Percentiles rank a stretch among this genome's conserved stretches.
These are phyloP conservation scores for Sitophilus oryzae DNA, from an alignment of 1,140 invertebrate genomes.

Conservation along the genomic window DNA sequence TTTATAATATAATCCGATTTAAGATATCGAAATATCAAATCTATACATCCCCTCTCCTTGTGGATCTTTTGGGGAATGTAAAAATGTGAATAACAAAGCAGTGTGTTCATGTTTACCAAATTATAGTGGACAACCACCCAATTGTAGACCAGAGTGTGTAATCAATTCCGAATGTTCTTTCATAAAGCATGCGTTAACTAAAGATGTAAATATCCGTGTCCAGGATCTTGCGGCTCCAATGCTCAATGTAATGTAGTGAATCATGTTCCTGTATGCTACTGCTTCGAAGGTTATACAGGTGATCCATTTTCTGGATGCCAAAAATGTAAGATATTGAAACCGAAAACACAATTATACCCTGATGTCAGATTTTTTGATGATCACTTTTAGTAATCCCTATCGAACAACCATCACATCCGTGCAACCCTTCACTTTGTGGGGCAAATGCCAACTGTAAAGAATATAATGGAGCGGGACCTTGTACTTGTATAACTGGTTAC, in stretches of 20 bases:
- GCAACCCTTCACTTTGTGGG: slow-evolving; percentile 68
- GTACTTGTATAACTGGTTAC: slow-evolving; percentile 63
- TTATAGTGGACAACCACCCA: slow-evolving; percentile 56
- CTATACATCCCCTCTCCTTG: slow-evolving; percentile 69
- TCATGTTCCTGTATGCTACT: slow-evolving; percentile 58
- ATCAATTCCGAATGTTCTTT: slow-evolving; percentile 57
- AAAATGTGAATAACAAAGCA: slow-evolving; percentile 51
- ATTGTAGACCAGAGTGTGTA: slow-evolving; percentile 59
- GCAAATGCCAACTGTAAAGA: slow-evolving; percentile 75
- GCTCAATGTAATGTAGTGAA: slow-evolving; percentile 58
- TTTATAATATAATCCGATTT: too few species aligned
- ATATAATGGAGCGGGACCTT: slow-evolving; percentile 61
- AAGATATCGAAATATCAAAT: slow-evolving; percentile 49
- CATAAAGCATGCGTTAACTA: slow-evolving; percentile 57
- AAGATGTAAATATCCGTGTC: slow-evolving; percentile 63
- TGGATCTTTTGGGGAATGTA: slow-evolving; percentile 61
- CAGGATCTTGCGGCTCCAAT: slow-evolving; percentile 57
- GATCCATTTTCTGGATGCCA: slow-evolving; percentile 53
- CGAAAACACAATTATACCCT: too few species aligned
- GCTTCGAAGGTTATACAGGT: slow-evolving; percentile 47
- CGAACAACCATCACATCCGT: slow-evolving; percentile 48
- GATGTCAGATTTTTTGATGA: too few species aligned
- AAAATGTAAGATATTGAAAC: slow-evolving; percentile 41
- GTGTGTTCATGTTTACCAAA: slow-evolving; percentile 57
- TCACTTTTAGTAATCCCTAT: slow-evolving; percentile 41